Conservation (phyloP, 1,140 invertebrate genomes). For the Drosophila fuyamai region DNA sequence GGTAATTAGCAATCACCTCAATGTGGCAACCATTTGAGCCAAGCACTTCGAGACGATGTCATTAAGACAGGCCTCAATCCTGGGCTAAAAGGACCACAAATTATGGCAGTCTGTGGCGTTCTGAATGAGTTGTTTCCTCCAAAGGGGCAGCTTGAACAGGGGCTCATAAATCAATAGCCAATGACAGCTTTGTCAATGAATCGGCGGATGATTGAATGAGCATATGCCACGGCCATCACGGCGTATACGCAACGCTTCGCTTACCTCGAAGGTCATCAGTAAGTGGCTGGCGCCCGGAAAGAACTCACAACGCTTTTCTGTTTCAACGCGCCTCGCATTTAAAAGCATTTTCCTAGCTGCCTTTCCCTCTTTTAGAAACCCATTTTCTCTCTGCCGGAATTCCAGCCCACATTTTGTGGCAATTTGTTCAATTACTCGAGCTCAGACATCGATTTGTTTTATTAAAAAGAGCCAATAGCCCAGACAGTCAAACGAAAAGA, state of each 20-base stretch:
- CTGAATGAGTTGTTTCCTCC: conserved; percentile 52
- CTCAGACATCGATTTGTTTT: conserved; percentile 71
- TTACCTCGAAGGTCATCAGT: conserved; percentile 72
- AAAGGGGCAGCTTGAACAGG: not conserved
- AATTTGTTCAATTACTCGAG: conserved; percentile 78
- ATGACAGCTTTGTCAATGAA: conserved; percentile 59
- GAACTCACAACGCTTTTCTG: conserved; percentile 38
- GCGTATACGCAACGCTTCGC: conserved; percentile 54
- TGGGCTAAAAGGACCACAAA: conserved; percentile 45
- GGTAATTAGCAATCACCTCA: conserved; percentile 57
- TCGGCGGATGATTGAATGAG: conserved; percentile 59
- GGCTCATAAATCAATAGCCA: conserved; percentile 59
- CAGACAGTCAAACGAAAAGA: conserved; percentile 6
- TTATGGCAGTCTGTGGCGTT: conserved; percentile 53
- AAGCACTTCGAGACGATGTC: conserved; percentile 47
- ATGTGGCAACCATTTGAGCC: conserved; percentile 61
- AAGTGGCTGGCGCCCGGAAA: conserved; percentile 48
- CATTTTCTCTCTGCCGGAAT: conserved; percentile 58
- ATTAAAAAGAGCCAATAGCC: conserved; percentile 60
- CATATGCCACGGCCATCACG: conserved; percentile 64
- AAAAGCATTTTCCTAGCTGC: conserved; percentile 48
- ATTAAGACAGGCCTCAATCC: conserved; percentile 40
- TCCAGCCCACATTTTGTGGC: conserved; percentile 42
- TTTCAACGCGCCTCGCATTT: conserved; percentile 43
- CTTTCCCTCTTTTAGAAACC: conserved; percentile 50